phyloP scores from a whole-genome alignment of 2,888 invertebrate genomes.

The Eupithecia abbreviata region DNA sequence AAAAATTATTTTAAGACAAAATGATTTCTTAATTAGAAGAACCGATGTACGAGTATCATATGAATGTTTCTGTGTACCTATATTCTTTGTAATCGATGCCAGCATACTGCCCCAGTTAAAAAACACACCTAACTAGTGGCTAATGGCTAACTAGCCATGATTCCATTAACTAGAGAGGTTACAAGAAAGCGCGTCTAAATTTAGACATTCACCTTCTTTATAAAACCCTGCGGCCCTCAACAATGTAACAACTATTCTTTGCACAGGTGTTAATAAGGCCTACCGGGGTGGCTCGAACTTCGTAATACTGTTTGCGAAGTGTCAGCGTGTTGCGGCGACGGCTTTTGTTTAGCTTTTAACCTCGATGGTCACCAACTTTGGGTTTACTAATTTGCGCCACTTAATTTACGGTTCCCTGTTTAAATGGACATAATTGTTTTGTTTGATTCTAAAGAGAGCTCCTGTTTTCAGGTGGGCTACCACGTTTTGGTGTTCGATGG shows the following conservation, averaged over 20 bases:
- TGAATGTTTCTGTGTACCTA: too few relatives aligned
- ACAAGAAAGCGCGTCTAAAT: not conserved
- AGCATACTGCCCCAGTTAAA: too few relatives aligned
- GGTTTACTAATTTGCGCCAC: constrained; percentile 8
- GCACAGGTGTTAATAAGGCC: constrained; percentile 44
- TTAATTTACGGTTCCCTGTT: constrained; percentile 4
- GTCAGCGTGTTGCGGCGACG: constrained; percentile 31
- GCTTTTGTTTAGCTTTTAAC: constrained; percentile 34
- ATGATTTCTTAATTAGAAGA: too few relatives aligned
- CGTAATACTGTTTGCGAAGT: constrained; percentile 36
- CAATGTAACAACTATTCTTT: constrained; percentile 39
- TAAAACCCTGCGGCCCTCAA: not conserved
- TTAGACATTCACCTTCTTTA: not conserved
- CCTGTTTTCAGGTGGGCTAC: not conserved
- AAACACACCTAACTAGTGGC: too few relatives aligned
- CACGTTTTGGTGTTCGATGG: not conserved
- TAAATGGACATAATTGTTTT: constrained; percentile 8
- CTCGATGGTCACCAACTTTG: constrained; percentile 23
- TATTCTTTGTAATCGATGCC: too few relatives aligned
- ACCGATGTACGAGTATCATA: too few relatives aligned
- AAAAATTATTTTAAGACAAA: too few relatives aligned
- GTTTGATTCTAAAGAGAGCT: not conserved
- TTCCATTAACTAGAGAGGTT: too few relatives aligned
- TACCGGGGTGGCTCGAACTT: constrained; percentile 30
- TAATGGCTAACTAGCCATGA: too few relatives aligned